phyloP scores from a whole-genome alignment of 2,113 vertebrate species.

The Hystrix cristata region DNA sequence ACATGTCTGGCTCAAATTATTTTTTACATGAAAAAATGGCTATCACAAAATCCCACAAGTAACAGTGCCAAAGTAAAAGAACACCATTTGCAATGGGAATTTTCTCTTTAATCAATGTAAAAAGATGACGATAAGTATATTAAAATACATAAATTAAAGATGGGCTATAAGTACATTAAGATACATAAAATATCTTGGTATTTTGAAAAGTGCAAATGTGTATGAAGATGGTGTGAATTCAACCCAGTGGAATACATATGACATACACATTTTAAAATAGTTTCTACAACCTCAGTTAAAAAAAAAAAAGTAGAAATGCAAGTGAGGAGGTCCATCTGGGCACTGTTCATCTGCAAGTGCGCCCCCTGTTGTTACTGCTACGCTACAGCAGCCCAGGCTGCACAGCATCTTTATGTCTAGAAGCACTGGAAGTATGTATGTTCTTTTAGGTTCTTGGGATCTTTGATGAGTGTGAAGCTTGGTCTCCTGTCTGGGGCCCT shows the following conservation, averaged over 20 bases:
- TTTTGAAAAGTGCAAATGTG: background rate
- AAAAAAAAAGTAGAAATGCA: background rate
- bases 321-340: background rate
- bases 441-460: background rate
- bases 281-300: background rate
- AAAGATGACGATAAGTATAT: background rate
- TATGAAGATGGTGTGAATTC: conserved; percentile 11
- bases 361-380: background rate
- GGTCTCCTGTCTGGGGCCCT: background rate
- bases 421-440: background rate
- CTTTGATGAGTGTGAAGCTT: background rate
- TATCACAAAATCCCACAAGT: conserved; percentile 27
- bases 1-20: background rate
- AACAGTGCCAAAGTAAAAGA: conserved; percentile 69
- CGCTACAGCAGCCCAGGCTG: background rate
- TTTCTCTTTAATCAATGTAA: conserved; percentile 69
- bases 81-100: conserved; percentile 20
- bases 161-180: background rate
- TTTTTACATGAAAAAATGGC: conserved; percentile 38
- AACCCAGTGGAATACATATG: background rate
- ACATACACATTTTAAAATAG: background rate
- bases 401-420: background rate
- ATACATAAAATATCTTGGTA: background rate
- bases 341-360: background rate
- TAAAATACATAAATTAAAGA: conserved; percentile 14